A percentile compares a stretch with the other conserved stretches of the same genome.
Evolutionary conservation across 2,888 invertebrate genomes (phyloP).

Genomic region (Tetragonisca angustula): DNA sequence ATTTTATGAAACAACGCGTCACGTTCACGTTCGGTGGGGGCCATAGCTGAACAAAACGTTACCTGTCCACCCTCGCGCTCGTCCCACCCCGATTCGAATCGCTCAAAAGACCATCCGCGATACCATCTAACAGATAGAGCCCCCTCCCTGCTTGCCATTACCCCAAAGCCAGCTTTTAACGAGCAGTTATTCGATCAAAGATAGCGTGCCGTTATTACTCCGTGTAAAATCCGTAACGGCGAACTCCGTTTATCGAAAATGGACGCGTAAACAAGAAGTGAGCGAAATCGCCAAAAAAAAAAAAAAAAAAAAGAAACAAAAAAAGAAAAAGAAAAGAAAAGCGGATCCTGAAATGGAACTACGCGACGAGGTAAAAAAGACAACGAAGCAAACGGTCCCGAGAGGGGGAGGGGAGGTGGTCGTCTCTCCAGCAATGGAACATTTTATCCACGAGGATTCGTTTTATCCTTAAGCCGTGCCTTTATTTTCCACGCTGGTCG

Average conservation of each 20-base stretch:
- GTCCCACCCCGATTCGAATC: constrained; percentile 1
- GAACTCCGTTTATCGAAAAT: background rate
- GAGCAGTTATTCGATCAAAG: constrained; percentile 48
- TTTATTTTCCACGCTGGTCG: constrained; percentile 49
- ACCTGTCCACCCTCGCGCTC: constrained; percentile 25
- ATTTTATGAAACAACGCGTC: background rate
- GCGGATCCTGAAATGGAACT: too few species aligned
- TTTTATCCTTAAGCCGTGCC: constrained; percentile 29
- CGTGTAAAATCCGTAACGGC: constrained; percentile 13
- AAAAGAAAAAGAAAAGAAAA: background rate
- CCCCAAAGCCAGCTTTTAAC: constrained; percentile 45
- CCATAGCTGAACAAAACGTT: constrained; percentile 1
- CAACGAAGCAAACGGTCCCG: too few species aligned
- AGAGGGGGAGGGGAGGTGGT: background rate
- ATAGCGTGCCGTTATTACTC: constrained; percentile 35
- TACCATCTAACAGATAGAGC: constrained; percentile 46
- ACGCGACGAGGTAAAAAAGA: too few species aligned
- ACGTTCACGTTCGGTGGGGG: too few species aligned
- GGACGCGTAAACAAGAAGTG: background rate
- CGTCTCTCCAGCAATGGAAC: background rate
- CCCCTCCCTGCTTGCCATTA: constrained; percentile 39
- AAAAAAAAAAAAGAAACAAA: background rate
- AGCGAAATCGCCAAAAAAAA: background rate
- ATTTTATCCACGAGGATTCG: constrained; percentile 5
- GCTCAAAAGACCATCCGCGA: constrained; percentile 48